phyloP scores from a whole-genome alignment of 2,797 vertebrate genomes.

The Gallinago stenura region DNA sequence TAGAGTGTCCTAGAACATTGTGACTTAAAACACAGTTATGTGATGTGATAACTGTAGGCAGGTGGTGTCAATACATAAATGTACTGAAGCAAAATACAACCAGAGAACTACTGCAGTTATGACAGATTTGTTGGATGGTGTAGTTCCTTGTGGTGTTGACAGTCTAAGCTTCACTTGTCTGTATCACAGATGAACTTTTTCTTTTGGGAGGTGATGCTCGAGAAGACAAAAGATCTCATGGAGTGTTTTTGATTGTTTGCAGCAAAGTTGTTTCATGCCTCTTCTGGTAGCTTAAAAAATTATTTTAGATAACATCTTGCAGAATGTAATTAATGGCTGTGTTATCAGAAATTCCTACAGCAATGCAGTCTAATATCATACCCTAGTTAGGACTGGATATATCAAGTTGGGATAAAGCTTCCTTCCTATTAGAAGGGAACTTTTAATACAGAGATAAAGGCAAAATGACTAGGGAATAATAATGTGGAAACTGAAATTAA shows the following conservation, averaged over 20 bases:
- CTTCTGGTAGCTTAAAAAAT: neutral
- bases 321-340: neutral
- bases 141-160: neutral
- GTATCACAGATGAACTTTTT: neutral
- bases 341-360: neutral
- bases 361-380: neutral
- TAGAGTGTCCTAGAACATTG: neutral
- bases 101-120: neutral
- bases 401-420: neutral
- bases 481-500: neutral
- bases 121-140: neutral
- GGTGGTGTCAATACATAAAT: neutral
- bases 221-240: neutral
- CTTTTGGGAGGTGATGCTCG: neutral
- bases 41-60: neutral
- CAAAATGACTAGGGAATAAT: neutral
- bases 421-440: neutral
- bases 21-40: neutral
- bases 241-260: neutral
- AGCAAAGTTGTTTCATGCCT: neutral
- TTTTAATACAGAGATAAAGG: neutral
- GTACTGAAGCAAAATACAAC: neutral
- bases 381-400: neutral
- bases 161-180: neutral
- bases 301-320: neutral